Evolutionary conservation across 2,113 vertebrate species (phyloP).

Genomic region (Leucosticte australis): DNA sequence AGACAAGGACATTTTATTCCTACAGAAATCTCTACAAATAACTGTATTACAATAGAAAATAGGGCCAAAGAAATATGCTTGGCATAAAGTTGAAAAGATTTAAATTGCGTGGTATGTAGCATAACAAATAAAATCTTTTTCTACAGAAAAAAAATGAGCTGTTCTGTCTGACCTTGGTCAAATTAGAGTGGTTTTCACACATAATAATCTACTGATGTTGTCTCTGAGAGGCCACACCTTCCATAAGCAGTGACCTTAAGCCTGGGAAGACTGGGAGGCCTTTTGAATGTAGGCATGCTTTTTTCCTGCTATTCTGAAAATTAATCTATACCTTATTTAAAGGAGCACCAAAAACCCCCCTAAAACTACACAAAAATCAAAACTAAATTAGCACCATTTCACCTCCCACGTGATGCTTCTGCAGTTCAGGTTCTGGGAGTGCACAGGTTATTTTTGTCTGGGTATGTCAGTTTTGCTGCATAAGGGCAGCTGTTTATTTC

Average conservation of each 20-base stretch:
- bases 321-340: neutral
- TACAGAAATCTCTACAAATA: neutral
- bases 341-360: neutral
- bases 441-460: neutral
- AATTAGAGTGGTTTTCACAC: neutral
- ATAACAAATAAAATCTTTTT: neutral
- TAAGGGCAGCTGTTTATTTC: neutral
- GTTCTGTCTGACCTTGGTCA: neutral
- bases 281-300: neutral
- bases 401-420: neutral
- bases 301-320: neutral
- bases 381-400: neutral
- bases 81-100: neutral
- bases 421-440: neutral
- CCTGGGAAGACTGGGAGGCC: neutral
- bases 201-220: neutral
- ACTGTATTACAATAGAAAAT: neutral
- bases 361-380: neutral
- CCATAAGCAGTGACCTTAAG: neutral
- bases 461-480: neutral
- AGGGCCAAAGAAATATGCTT: neutral
- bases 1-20: conserved; percentile 8
- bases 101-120: neutral
- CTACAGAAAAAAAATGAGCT: neutral
- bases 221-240: neutral